phyloP scores from a whole-genome alignment of 1,140 invertebrate species.

The Colletes latitarsis region DNA sequence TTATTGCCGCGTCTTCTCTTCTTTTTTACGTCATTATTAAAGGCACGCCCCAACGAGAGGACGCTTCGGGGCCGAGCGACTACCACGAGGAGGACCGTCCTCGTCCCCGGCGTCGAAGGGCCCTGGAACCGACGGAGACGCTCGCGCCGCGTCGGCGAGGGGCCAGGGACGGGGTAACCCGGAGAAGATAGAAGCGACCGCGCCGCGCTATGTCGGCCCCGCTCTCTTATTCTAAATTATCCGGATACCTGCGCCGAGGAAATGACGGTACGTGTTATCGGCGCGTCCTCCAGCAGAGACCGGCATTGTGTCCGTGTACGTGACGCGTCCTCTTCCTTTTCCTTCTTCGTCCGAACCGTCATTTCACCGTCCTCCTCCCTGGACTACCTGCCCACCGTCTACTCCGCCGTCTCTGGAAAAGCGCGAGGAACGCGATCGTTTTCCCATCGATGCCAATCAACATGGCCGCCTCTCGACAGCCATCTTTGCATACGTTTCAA shows the following conservation, averaged over 20 bases:
- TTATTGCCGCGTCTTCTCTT: conserved; percentile 59
- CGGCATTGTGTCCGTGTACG: conserved; percentile 47
- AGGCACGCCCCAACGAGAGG: conserved; percentile 52
- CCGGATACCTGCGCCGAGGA: conserved; percentile 53
- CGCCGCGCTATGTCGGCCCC: conserved; percentile 24
- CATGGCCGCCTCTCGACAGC: too few relatives aligned
- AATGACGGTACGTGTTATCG: conserved; percentile 57
- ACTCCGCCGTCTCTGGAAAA: too few relatives aligned
- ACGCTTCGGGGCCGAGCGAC: conserved; percentile 39
- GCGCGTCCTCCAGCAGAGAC: conserved; percentile 39
- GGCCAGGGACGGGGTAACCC: too few relatives aligned
- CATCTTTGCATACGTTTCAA: too few relatives aligned
- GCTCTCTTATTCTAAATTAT: conserved; percentile 57
- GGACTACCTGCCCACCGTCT: too few relatives aligned
- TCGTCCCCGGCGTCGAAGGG: not conserved
- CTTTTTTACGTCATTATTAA: conserved; percentile 60
- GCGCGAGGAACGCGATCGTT: too few relatives aligned
- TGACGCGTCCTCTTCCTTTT: conserved; percentile 19
- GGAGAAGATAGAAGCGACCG: not conserved
- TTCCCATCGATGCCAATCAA: too few relatives aligned
- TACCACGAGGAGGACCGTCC: not conserved
- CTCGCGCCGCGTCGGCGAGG: not conserved
- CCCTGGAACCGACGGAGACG: not conserved
- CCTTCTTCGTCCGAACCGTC: not conserved
- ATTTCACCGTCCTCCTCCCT: too few relatives aligned